Evolutionary conservation across 2,113 vertebrate genomes (phyloP).

Genomic region (Psephotus haematonotus): DNA sequence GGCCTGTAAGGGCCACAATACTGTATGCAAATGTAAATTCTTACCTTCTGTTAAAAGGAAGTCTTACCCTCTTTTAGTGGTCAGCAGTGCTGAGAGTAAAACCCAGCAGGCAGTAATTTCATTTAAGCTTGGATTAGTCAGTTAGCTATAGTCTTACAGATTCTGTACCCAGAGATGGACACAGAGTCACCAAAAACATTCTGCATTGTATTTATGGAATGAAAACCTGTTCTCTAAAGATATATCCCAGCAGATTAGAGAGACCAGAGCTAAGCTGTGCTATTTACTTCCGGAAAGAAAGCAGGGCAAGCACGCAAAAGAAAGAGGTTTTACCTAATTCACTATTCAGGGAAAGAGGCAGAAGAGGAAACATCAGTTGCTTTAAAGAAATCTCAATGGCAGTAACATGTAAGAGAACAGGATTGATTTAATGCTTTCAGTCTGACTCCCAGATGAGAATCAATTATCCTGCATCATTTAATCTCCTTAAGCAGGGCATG

Average conservation of each 20-base stretch:
- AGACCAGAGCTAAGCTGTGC: not conserved
- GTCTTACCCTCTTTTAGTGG: not conserved
- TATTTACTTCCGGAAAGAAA: not conserved
- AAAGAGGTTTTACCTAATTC: not conserved
- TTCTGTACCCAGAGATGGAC: not conserved
- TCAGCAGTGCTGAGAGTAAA: not conserved
- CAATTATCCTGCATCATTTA: constrained; percentile 56
- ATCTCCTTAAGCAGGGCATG: constrained; percentile 60
- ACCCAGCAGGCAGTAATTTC: not conserved
- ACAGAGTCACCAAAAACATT: not conserved
- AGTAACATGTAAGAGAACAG: constrained; percentile 22
- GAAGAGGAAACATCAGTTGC: not conserved
- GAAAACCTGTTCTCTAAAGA: not conserved
- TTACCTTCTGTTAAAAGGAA: not conserved
- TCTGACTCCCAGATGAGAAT: constrained; percentile 59
- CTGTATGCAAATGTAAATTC: not conserved
- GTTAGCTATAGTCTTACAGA: not conserved
- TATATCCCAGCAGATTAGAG: not conserved
- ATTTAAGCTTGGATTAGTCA: not conserved
- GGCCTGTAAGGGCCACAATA: not conserved
- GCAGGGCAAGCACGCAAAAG: not conserved
- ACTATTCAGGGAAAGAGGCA: not conserved
- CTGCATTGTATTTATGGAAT: not conserved
- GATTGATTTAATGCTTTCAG: constrained; percentile 53
- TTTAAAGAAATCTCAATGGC: constrained; percentile 8